A percentile compares a stretch with the other conserved stretches of the same genome.
phyloP scores from a whole-genome alignment of 2,888 invertebrate genomes.

The Pandemis cinnamomeana region DNA sequence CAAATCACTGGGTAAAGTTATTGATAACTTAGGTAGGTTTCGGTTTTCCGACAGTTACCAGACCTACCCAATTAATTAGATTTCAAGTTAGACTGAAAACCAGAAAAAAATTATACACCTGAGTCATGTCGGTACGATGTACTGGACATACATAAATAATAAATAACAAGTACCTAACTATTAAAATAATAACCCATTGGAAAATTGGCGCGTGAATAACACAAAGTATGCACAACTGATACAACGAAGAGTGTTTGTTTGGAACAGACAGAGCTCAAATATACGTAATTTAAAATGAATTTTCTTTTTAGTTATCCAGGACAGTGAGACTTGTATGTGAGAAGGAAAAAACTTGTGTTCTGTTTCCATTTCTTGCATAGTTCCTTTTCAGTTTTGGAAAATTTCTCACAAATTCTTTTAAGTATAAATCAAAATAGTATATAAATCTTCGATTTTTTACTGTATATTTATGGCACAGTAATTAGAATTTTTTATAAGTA shows the following conservation, averaged over 20 bases:
- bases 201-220: background rate
- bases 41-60: too few species aligned
- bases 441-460: too few species aligned
- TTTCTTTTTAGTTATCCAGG: background rate
- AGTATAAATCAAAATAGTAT: too few species aligned
- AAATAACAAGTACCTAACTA: background rate
- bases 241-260: background rate
- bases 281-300: background rate
- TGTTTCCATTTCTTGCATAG: too few species aligned
- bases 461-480: too few species aligned
- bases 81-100: too few species aligned
- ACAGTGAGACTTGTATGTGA: background rate
- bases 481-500: too few species aligned
- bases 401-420: too few species aligned
- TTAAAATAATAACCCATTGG: background rate
- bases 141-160: background rate
- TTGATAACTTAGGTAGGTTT: too few species aligned
- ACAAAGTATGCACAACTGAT: slow-evolving; percentile 13
- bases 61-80: too few species aligned
- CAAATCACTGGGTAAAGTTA: too few species aligned
- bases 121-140: background rate
- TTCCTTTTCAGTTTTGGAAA: too few species aligned
- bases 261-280: slow-evolving; percentile 2
- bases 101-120: background rate
- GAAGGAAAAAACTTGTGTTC: background rate